These are phyloP conservation scores for Formicarius rufipectus DNA, from an alignment of 2,113 vertebrate genomes.

Conservation along the genomic window DNA sequence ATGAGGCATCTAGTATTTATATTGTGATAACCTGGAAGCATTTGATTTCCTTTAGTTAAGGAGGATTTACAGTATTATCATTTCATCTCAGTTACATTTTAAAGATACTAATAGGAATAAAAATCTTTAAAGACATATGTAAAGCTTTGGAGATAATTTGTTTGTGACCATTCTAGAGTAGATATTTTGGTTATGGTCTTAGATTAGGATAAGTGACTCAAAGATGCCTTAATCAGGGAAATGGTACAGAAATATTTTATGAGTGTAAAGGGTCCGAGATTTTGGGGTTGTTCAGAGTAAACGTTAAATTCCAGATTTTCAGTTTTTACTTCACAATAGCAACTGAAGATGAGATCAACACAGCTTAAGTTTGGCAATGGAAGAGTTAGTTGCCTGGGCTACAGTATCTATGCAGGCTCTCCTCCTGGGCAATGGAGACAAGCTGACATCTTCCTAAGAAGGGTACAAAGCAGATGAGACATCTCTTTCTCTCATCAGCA, in stretches of 20 bases:
- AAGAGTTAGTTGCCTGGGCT: slow-evolving; percentile 23
- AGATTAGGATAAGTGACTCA: neutral
- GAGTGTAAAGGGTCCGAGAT: neutral
- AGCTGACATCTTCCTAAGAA: neutral
- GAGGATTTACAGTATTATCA: neutral
- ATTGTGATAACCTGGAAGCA: neutral
- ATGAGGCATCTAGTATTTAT: neutral
- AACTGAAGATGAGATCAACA: neutral
- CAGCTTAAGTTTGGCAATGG: neutral
- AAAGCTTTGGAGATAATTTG: neutral
- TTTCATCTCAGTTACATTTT: neutral
- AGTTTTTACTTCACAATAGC: neutral
- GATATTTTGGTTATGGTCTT: neutral
- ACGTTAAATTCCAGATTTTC: neutral
- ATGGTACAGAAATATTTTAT: neutral
- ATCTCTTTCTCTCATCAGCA: neutral
- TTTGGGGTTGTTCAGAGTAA: neutral
- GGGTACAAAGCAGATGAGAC: neutral
- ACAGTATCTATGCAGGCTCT: slow-evolving; percentile 2
- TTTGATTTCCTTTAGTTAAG: neutral
- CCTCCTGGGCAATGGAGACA: neutral
- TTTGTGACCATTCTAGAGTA: neutral
- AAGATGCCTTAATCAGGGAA: neutral
- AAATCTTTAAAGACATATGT: neutral
- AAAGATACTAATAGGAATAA: neutral